Evolutionary conservation across 1,140 invertebrate species (phyloP).

Genomic region (Nasonia longicornis): DNA sequence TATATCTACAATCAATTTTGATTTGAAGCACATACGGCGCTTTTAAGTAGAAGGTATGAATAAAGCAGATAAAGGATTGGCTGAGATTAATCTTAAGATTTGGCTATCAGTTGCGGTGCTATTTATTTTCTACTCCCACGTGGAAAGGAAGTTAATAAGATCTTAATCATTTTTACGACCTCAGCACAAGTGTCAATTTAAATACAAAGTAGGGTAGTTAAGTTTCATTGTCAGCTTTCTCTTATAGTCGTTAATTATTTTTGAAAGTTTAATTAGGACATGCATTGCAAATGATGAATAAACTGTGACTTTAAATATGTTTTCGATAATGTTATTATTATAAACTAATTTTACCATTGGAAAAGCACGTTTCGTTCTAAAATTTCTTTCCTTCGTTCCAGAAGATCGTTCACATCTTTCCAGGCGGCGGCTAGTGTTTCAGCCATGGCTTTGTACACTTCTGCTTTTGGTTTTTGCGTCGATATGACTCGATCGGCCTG

Average conservation of each 20-base stretch:
- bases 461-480: conserved; percentile 80
- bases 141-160: background rate
- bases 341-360: conserved; percentile 69
- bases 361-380: conserved; percentile 82
- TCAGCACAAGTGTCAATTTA: background rate
- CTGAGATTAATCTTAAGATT: background rate
- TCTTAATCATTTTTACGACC: background rate
- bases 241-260: background rate
- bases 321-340: background rate
- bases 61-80: background rate
- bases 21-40: too few relatives aligned
- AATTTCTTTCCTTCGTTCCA: conserved; percentile 83
- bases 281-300: too few relatives aligned
- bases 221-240: background rate
- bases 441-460: conserved; percentile 92
- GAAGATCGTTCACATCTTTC: conserved; percentile 86
- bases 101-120: background rate
- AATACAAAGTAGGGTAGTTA: background rate
- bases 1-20: too few relatives aligned
- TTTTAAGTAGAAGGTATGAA: background rate
- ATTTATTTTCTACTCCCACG: background rate
- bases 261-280: too few relatives aligned
- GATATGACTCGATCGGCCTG: conserved; percentile 88
- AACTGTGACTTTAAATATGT: background rate
- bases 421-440: conserved; percentile 89